Evolutionary conservation across 1,140 invertebrate species (phyloP).

Genomic region (Neodiprion virginianus): DNA sequence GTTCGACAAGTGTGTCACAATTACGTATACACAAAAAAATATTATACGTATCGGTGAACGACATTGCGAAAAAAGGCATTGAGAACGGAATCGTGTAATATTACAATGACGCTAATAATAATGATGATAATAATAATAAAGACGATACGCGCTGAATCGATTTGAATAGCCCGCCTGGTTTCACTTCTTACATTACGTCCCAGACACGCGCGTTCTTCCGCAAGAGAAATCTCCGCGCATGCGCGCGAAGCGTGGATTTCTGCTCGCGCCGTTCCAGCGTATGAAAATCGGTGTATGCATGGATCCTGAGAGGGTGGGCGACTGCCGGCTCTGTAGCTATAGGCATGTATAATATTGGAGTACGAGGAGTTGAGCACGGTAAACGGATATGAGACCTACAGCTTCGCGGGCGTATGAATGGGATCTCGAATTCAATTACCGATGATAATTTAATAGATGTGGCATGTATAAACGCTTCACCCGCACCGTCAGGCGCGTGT

Average conservation of each 20-base stretch:
- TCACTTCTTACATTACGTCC: neutral
- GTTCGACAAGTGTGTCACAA: no score
- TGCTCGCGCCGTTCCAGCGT: neutral
- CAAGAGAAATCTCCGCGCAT: neutral
- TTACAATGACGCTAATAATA: neutral
- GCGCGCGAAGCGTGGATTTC: neutral
- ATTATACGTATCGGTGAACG: no score
- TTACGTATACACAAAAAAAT: no score
- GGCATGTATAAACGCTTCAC: neutral
- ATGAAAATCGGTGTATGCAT: neutral
- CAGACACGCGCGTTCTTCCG: neutral
- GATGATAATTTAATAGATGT: slow-evolving; percentile 19
- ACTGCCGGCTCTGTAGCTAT: neutral
- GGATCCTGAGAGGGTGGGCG: no score
- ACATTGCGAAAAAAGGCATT: no score
- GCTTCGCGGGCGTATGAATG: slow-evolving; percentile 6
- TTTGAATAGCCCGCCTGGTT: neutral
- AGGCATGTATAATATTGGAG: neutral
- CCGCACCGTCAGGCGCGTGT: neutral
- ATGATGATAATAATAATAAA: neutral
- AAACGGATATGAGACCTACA: neutral
- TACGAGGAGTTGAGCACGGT: neutral
- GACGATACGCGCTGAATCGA: neutral
- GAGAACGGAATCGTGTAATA: no score
- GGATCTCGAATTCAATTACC: slow-evolving; percentile 18